Conservation (phyloP, 2,888 invertebrate genomes). For the Brenthis daphne region DNA sequence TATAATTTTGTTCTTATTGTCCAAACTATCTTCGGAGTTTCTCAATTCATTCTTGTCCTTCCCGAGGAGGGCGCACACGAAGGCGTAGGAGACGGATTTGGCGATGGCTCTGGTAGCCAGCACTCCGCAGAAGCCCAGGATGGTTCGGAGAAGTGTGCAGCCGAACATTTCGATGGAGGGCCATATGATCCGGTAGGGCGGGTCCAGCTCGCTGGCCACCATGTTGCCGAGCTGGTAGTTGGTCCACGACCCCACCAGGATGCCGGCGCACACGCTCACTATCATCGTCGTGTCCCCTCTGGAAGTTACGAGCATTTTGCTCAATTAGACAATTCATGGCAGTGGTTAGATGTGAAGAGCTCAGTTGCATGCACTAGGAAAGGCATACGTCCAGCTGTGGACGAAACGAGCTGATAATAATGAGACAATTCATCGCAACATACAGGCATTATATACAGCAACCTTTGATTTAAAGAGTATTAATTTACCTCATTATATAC, state of each 20-base stretch:
- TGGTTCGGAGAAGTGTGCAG: conserved; percentile 85
- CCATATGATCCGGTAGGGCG: conserved; percentile 90
- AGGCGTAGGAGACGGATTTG: conserved; percentile 86
- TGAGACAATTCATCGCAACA: too few relatives aligned
- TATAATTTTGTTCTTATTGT: conserved; percentile 87
- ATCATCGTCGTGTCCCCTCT: conserved; percentile 96
- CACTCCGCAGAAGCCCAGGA: conserved; percentile 89
- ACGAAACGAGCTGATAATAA: too few relatives aligned
- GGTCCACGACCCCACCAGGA: conserved; percentile 91
- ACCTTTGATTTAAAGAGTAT: too few relatives aligned
- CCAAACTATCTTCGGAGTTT: conserved; percentile 84
- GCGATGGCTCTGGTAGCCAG: conserved; percentile 85
- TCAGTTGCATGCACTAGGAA: too few relatives aligned
- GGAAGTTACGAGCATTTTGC: conserved; percentile 48
- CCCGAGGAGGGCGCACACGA: conserved; percentile 86
- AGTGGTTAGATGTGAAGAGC: too few relatives aligned
- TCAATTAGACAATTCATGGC: too few relatives aligned
- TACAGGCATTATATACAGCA: too few relatives aligned
- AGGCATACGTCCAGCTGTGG: too few relatives aligned
- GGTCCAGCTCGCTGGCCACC: conserved; percentile 81
- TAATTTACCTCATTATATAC: too few relatives aligned
- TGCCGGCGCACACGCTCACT: conserved; percentile 90
- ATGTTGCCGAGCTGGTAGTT: conserved; percentile 91
- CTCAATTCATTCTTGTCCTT: conserved; percentile 85
- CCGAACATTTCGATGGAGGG: conserved; percentile 88